Conservation (phyloP, 1,140 invertebrate species). For the Lanistes nyassanus region DNA sequence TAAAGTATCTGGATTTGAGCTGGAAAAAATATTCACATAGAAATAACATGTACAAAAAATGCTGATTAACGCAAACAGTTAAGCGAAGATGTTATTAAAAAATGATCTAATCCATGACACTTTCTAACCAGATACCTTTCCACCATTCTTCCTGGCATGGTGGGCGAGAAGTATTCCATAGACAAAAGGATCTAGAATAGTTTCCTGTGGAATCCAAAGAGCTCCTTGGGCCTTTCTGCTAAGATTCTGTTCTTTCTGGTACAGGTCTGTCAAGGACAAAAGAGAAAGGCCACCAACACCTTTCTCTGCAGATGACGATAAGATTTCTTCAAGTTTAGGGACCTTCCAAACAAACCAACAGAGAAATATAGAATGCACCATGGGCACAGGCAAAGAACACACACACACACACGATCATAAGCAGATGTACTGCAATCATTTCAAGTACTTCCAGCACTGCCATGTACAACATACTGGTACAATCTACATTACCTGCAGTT, state of each 20-base stretch:
- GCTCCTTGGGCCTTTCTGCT: slow-evolving; percentile 32
- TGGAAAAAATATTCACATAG: too few relatives aligned
- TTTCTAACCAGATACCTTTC: slow-evolving; percentile 30
- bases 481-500: too few relatives aligned
- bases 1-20: too few relatives aligned
- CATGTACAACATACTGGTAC: too few relatives aligned
- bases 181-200: slow-evolving; percentile 48
- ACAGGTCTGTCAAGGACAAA: slow-evolving; percentile 38
- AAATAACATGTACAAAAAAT: too few relatives aligned
- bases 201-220: slow-evolving; percentile 49
- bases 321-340: slow-evolving; percentile 22
- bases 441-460: background rate
- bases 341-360: slow-evolving; percentile 11
- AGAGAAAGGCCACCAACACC: slow-evolving; percentile 22
- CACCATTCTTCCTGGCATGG: slow-evolving; percentile 41
- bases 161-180: slow-evolving; percentile 41
- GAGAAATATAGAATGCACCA: background rate
- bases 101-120: too few relatives aligned
- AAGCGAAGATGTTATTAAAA: too few relatives aligned
- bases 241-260: slow-evolving; percentile 43
- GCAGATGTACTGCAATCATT: background rate
- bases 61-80: too few relatives aligned
- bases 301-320: slow-evolving; percentile 23
- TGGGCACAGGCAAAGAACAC: background rate
- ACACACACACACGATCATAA: background rate